A percentile compares a stretch with the other conserved stretches of the same genome.
These are phyloP conservation scores for Sparus aurata DNA, from an alignment of 2,797 vertebrate genomes.

Conservation along the genomic window DNA sequence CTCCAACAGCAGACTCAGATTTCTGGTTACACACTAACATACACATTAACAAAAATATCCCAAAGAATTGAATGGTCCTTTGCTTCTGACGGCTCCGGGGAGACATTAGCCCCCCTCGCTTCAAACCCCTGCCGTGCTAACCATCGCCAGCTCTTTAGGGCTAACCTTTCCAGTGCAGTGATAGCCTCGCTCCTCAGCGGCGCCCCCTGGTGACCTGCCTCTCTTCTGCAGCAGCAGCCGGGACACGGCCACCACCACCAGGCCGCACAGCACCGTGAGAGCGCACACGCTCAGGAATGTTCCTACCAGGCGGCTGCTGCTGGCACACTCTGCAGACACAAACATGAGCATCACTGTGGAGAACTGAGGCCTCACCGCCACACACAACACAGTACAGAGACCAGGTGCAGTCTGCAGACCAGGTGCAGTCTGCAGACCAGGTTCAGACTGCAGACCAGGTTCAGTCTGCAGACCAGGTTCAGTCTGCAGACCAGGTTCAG, in stretches of 20 bases:
- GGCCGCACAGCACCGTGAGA: slow-evolving; percentile 92
- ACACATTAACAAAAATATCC: slow-evolving; percentile 34
- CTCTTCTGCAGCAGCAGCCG: slow-evolving; percentile 90
- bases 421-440: too few species aligned
- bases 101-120: background rate
- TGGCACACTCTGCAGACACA: slow-evolving; percentile 87
- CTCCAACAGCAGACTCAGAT: slow-evolving; percentile 43
- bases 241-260: slow-evolving; percentile 92
- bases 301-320: slow-evolving; percentile 88
- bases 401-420: too few species aligned
- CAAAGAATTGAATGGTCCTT: slow-evolving; percentile 2
- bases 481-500: too few species aligned
- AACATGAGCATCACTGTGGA: slow-evolving; percentile 10
- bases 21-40: slow-evolving; percentile 15
- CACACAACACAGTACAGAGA: too few species aligned
- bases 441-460: too few species aligned
- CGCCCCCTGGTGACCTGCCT: slow-evolving; percentile 79
- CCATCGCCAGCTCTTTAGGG: background rate
- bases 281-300: slow-evolving; percentile 95
- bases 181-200: slow-evolving; percentile 82
- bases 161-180: slow-evolving; percentile 89
- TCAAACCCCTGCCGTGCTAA: slow-evolving; percentile 25
- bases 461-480: too few species aligned
- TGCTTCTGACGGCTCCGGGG: background rate
- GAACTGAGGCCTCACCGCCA: background rate